phyloP scores from a whole-genome alignment of 2,797 vertebrate species.

The Hypotaenidia okinawae region DNA sequence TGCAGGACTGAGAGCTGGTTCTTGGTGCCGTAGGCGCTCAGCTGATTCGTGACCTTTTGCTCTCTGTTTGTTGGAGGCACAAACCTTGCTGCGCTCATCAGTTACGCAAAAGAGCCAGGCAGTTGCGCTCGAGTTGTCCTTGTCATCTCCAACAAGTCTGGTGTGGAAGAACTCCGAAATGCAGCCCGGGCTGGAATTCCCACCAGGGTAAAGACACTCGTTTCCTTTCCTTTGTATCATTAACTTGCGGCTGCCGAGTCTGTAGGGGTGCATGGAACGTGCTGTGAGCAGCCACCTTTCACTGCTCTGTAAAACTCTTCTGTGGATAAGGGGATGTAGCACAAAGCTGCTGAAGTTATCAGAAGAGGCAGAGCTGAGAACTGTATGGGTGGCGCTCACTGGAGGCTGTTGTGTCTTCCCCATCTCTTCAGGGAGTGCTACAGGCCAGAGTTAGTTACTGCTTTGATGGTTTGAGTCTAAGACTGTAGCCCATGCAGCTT shows the following conservation, averaged over 20 bases:
- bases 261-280: not conserved
- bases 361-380: not conserved
- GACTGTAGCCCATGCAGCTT: not conserved
- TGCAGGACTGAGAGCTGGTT: not conserved
- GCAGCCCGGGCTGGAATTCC: constrained; percentile 87
- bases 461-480: not conserved
- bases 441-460: not conserved
- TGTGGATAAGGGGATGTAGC: not conserved
- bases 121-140: constrained; percentile 85
- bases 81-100: constrained; percentile 86
- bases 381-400: not conserved
- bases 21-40: not conserved
- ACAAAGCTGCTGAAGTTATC: not conserved
- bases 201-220: constrained; percentile 78
- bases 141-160: constrained; percentile 87
- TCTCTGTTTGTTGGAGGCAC: constrained; percentile 76
- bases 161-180: constrained; percentile 85
- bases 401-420: not conserved
- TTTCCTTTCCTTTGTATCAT: not conserved
- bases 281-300: not conserved
- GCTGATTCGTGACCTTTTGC: not conserved
- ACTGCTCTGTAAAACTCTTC: not conserved
- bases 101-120: constrained; percentile 78
- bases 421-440: not conserved
- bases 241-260: not conserved